Conservation (phyloP, 2,888 invertebrate species). For the Ethmia dodecea region DNA sequence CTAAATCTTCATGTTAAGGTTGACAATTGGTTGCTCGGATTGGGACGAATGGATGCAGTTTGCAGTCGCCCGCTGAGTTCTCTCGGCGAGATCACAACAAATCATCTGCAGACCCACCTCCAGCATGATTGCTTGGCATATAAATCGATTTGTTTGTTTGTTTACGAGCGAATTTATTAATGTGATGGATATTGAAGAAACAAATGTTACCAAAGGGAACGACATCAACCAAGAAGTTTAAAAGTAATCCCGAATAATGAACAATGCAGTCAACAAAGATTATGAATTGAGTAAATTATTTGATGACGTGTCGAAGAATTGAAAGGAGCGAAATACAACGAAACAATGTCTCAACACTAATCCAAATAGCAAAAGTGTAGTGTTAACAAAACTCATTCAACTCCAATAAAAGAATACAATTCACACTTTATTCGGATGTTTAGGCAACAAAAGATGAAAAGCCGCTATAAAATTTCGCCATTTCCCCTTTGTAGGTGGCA, state of each 20-base stretch:
- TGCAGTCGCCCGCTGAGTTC: constrained; percentile 70
- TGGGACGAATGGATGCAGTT: constrained; percentile 59
- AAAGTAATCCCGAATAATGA: no score
- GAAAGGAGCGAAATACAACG: no score
- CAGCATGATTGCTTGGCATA: constrained; percentile 68
- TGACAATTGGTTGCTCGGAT: constrained; percentile 34
- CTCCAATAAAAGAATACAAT: constrained; percentile 2
- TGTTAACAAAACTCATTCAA: not conserved
- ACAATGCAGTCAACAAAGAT: no score
- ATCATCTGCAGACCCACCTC: constrained; percentile 72
- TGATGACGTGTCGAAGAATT: no score
- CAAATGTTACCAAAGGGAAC: no score
- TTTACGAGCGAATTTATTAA: no score
- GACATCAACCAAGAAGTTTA: no score
- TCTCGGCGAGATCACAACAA: constrained; percentile 73
- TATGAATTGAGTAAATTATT: no score
- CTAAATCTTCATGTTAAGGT: constrained; percentile 20
- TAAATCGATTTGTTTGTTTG: constrained; percentile 59
- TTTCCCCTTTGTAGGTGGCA: constrained; percentile 68
- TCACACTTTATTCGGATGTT: constrained; percentile 12
- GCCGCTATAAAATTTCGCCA: constrained; percentile 65
- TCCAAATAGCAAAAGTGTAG: no score
- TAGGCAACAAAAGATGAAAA: constrained; percentile 59
- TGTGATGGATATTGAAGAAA: no score
- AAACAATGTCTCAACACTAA: no score